phyloP scores from a whole-genome alignment of 2,113 vertebrate species.

The Tragelaphus buxtoni region DNA sequence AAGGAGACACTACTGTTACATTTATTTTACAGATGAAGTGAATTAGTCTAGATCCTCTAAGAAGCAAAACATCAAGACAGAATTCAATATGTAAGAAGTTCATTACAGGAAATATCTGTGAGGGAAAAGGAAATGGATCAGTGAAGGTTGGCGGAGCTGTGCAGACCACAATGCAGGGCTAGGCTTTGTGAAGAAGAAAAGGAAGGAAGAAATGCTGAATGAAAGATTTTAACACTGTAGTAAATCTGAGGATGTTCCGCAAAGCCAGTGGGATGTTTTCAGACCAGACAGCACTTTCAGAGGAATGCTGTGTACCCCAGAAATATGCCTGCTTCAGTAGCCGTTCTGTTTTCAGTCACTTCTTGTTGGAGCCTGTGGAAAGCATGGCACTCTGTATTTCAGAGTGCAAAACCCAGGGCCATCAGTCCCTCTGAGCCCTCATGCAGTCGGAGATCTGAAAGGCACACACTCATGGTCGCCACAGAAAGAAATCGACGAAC shows the following conservation, averaged over 20 bases:
- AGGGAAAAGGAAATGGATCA: background rate
- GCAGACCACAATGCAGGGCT: background rate
- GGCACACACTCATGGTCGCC: background rate
- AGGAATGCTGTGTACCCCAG: background rate
- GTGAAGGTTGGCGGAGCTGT: rapidly evolving
- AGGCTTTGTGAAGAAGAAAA: background rate
- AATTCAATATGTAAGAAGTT: background rate
- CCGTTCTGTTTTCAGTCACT: background rate
- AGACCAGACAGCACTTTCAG: background rate
- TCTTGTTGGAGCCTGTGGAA: background rate
- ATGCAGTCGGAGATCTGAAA: background rate
- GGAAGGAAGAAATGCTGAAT: background rate
- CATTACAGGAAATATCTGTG: background rate
- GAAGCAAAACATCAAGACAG: background rate
- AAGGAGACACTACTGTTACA: background rate
- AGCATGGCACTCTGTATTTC: background rate
- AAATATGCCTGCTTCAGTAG: background rate
- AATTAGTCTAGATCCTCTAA: background rate
- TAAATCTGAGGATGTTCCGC: background rate
- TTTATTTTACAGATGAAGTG: background rate
- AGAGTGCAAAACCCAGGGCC: background rate
- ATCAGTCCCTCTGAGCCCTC: background rate
- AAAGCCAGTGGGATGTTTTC: background rate
- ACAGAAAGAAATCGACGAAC: background rate
- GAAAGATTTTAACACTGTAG: background rate